A percentile compares a stretch with the other conserved stretches of the same genome.
phyloP scores from a whole-genome alignment of 2,113 vertebrate genomes.

The Hiodon tergisus region DNA sequence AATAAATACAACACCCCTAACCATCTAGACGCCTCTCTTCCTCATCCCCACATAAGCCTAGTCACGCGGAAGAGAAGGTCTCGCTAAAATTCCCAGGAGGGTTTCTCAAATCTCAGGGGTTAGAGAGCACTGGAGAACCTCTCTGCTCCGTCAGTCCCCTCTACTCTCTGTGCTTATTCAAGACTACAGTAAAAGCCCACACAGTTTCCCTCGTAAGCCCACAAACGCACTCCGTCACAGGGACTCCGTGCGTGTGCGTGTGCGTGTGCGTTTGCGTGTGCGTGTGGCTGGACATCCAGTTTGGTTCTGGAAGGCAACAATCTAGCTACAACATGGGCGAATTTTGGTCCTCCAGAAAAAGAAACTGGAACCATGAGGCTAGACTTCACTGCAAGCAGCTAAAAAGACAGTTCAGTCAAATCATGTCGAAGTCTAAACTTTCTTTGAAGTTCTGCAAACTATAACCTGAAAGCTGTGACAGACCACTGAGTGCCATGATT shows the following conservation, averaged over 20 bases:
- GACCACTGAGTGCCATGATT: not conserved
- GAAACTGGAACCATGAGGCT: slow-evolving; percentile 25
- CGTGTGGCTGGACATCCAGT: not conserved
- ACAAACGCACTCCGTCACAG: not conserved
- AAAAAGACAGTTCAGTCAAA: not conserved
- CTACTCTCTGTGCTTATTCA: slow-evolving; percentile 59
- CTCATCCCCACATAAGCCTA: no score
- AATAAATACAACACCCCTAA: no score
- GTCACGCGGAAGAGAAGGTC: no score
- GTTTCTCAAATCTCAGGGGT: no score
- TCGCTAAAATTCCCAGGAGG: no score
- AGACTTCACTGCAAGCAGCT: slow-evolving; percentile 10
- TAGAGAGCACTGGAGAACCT: no score
- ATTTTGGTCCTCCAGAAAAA: slow-evolving; percentile 32
- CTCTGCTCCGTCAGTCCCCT: no score
- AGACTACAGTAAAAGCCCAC: slow-evolving; percentile 64
- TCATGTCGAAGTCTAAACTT: no score
- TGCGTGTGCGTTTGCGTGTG: not conserved
- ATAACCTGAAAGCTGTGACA: no score
- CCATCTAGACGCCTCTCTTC: no score
- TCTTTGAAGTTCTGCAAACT: no score
- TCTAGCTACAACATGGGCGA: slow-evolving; percentile 18
- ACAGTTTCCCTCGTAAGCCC: slow-evolving; percentile 41
- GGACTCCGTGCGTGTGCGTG: not conserved
- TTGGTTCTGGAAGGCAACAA: not conserved